Base-by-base conservation (phyloP, 2,113 vertebrate genomes). In the Indicator maculatus region DNA sequence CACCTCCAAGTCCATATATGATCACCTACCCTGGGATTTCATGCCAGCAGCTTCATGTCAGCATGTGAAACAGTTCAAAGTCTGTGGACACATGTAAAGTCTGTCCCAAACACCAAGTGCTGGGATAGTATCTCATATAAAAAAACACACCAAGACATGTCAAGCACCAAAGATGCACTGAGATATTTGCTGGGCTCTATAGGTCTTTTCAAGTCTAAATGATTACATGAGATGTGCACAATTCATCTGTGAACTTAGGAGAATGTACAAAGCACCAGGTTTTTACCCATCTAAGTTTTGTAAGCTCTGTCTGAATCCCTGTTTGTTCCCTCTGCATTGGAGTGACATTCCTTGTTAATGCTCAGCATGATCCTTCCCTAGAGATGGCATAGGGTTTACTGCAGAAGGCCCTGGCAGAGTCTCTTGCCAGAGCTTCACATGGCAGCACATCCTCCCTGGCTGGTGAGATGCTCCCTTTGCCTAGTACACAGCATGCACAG, bases 71-170 rank as follows among this genome's bases (percentile, higher is more conserved):
- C 21, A 50, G 47, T 8, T 67, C 61, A 70, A 39, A 78, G 26
- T 16, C 39, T 39, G 8, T 11, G 33, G 30, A 78, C 30, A 16
- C 16, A 18, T 1, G 19, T 67, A 61, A 79, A 65, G 8, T n/a
- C n/a, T 21, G 19, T 0, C 30, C 18, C 11, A 20, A 4, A 72
- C 20, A 64, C 17, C 6, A 8, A 66, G 10, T 2, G 15, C 24
- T 45, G 36, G 21, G 17, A 56, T 26, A 30, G 13, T 5, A 27
- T 9, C 19, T 91, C 52, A 15, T 20, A 8, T 2, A 69, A 13
- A 52, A 87, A 72, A 23, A 12, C 38, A 24, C 38, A 38, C 5
- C 2, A 3, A 78, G 61, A 39, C 19, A 3, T 4, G 19, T 60
- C 71, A 76, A 75, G 26, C 33, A 82, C 16, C 50, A 41, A n/a